A percentile compares a stretch with the other conserved stretches of the same genome.
These are phyloP conservation scores for Dasyornis broadbenti DNA, from an alignment of 2,113 vertebrate species.

Conservation along the genomic window DNA sequence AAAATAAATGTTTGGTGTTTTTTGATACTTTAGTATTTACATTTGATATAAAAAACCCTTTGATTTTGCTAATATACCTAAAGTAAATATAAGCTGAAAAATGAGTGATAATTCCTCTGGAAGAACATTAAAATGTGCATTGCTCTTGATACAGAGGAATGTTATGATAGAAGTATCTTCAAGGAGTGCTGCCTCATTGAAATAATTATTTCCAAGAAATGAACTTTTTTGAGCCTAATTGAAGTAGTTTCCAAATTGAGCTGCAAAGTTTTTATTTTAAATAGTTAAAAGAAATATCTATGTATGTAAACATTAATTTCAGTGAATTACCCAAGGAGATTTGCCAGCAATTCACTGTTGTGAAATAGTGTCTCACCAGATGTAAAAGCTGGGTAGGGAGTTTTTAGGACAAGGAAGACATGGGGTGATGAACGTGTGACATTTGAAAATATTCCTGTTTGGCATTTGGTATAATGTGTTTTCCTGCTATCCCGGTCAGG, in stretches of 20 bases:
- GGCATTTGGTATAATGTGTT: neutral
- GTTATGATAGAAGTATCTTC: neutral
- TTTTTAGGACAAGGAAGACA: neutral
- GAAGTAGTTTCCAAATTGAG: neutral
- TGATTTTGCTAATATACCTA: neutral
- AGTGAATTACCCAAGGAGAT: neutral
- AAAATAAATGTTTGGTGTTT: neutral
- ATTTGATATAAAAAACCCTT: neutral
- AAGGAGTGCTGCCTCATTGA: neutral
- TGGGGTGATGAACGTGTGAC: neutral
- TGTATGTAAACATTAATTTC: neutral
- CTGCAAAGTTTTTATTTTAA: neutral
- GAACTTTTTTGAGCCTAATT: neutral
- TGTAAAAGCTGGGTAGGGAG: neutral
- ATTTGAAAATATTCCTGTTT: neutral
- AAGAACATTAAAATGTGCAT: neutral
- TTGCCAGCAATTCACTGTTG: rapidly evolving
- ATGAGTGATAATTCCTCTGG: neutral
- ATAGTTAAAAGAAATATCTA: neutral
- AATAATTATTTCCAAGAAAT: neutral
- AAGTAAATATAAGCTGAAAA: neutral
- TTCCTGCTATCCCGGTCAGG: neutral
- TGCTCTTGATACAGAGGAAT: neutral
- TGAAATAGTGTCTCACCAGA: neutral
- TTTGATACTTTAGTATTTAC: neutral